phyloP scores from a whole-genome alignment of 2,113 vertebrate species.

The Accipiter virgatus region DNA sequence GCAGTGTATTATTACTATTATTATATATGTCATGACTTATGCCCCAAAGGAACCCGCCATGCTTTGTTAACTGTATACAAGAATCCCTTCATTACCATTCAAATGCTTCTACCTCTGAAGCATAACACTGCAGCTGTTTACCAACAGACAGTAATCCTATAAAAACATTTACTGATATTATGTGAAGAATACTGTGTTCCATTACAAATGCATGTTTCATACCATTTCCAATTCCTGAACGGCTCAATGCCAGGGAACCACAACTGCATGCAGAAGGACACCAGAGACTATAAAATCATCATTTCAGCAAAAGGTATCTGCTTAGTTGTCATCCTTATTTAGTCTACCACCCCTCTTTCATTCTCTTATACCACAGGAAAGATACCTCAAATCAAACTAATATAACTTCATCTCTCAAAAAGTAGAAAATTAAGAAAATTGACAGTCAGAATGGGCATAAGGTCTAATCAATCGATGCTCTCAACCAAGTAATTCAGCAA shows the following conservation, averaged over 20 bases:
- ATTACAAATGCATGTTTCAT: background rate
- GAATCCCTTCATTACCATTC: background rate
- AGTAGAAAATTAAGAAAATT: background rate
- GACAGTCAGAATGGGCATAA: background rate
- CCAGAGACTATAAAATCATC: fast-evolving
- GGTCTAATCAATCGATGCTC: background rate
- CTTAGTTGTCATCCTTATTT: background rate
- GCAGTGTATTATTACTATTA: background rate
- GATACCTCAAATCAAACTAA: background rate
- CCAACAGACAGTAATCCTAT: background rate
- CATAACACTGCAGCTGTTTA: background rate
- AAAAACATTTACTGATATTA: background rate
- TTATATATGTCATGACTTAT: background rate
- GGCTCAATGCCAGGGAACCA: background rate
- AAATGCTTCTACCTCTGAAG: background rate
- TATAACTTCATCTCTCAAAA: background rate
- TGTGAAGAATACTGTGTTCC: background rate
- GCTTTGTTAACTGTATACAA: background rate
- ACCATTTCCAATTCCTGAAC: background rate
- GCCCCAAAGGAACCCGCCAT: background rate
- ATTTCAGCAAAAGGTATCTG: background rate
- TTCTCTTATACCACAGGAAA: background rate
- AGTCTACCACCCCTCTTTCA: background rate
- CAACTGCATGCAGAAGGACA: background rate
- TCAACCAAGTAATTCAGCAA: background rate